Evolutionary conservation across 2,888 invertebrate genomes (phyloP), one percentile per base, ranked within the genome.

Genomic region (Ommatoiulus sabulosus): DNA sequence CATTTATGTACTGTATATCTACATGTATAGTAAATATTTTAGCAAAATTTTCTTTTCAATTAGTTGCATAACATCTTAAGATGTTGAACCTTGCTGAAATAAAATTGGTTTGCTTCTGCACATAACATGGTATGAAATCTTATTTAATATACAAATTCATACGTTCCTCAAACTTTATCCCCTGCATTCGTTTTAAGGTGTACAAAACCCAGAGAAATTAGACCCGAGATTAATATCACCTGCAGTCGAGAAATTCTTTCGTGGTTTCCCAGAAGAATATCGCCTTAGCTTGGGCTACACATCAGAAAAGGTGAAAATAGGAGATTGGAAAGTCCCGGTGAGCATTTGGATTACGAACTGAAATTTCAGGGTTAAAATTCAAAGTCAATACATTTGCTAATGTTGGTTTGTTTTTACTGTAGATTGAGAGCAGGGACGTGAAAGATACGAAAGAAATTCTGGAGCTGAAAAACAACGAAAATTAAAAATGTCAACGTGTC

Each of bases 151-250:
- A n/a, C n/a, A n/a, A n/a, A n/a, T n/a, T n/a, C n/a, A n/a, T n/a
- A n/a, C n/a, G n/a, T n/a, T n/a, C n/a, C n/a, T n/a, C n/a, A n/a
- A n/a, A n/a, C n/a, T n/a, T n/a, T n/a, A n/a, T n/a, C n/a, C n/a
- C n/a, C n/a, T n/a, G n/a, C n/a, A n/a, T n/a, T n/a, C n/a, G n/a
- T n/a, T n/a, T 63, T 1, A n/a, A 87, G 87, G 87, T 8, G 24
- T 20, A 4, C 72, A 57, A 35, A 72, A 87, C 43, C 72, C 87
- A 35, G 87, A 87, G n/a, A 44, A 57, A 35, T 12, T 87, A 17
- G 87, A 87, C 24, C 63, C 24, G n/a, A 57, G 63, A 17, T 17
- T 87, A n/a, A 43, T 87, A 3, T 57, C 87, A 35, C 87, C 87
- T n/a, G 8, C 72, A 63, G 44, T 63, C 8, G 87, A 87, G 44